Percentiles rank a stretch among this genome's conserved stretches.
Conservation (phyloP, 2,797 vertebrate species). For the Enoplosus armatus region DNA sequence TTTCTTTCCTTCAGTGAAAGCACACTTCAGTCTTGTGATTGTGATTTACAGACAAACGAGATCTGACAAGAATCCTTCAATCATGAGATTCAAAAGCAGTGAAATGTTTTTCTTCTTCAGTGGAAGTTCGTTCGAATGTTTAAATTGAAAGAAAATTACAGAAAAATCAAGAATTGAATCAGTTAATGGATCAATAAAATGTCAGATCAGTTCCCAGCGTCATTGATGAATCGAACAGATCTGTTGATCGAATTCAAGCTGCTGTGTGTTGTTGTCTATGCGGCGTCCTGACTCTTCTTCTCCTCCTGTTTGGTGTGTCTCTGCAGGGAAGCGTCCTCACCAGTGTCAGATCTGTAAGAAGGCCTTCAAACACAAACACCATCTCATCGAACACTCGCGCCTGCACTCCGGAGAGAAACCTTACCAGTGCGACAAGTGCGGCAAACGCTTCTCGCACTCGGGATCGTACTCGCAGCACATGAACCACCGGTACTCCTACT, state of each 20-base stretch:
- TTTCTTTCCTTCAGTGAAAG: too few species aligned
- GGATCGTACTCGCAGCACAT: conserved; percentile 99
- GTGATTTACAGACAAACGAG: too few species aligned
- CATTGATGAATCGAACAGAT: too few species aligned
- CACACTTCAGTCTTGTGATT: too few species aligned
- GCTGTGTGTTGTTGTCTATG: background rate
- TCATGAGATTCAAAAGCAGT: background rate
- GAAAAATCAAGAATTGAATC: too few species aligned
- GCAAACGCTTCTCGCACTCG: conserved; percentile 98
- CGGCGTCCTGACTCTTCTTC: conserved; percentile 13
- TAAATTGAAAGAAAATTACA: too few species aligned
- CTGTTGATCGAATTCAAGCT: too few species aligned
- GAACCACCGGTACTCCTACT: conserved; percentile 99
- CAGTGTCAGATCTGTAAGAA: conserved; percentile 99
- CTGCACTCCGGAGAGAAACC: conserved; percentile 98
- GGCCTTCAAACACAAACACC: conserved; percentile 99
- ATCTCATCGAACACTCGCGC: conserved; percentile 97
- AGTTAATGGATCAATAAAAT: background rate
- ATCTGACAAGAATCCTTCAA: too few species aligned
- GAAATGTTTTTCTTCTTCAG: background rate
- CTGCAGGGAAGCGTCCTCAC: conserved; percentile 95
- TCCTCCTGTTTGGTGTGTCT: conserved; percentile 73
- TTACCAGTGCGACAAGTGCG: conserved; percentile 98
- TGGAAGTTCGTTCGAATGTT: too few species aligned
- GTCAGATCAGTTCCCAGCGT: too few species aligned